Evolutionary conservation across 2,113 vertebrate genomes (phyloP).

Genomic region (Balaenoptera acutorostrata): DNA sequence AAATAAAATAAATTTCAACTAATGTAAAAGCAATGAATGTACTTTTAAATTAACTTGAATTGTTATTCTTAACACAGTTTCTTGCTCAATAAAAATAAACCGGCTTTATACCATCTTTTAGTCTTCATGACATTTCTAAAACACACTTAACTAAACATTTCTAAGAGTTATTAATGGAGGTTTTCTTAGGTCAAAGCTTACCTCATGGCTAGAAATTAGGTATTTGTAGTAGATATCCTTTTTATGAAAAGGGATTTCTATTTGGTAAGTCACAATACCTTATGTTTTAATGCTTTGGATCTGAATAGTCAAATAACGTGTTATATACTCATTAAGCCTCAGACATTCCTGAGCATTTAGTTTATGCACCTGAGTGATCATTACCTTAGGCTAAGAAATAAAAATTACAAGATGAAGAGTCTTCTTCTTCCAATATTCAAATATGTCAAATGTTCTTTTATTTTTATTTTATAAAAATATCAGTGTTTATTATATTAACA

Average conservation of each 20-base stretch:
- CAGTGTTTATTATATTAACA: not conserved
- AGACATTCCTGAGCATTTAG: not conserved
- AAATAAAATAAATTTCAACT: conserved; percentile 84
- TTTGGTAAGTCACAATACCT: not conserved
- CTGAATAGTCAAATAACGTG: not conserved
- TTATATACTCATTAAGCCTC: not conserved
- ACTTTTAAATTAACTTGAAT: conserved; percentile 52
- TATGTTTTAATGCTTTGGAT: not conserved
- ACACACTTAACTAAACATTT: not conserved
- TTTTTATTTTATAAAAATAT: not conserved
- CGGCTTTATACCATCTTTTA: not conserved
- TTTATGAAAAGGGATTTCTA: not conserved
- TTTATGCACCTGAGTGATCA: not conserved
- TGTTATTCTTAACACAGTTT: conserved; percentile 37
- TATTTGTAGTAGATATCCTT: not conserved
- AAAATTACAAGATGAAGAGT: not conserved
- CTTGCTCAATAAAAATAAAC: conserved; percentile 1
- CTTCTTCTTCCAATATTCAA: not conserved
- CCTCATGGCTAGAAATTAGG: not conserved
- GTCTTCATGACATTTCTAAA: not conserved
- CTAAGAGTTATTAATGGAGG: not conserved
- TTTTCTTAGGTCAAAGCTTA: not conserved
- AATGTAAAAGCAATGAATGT: conserved; percentile 60
- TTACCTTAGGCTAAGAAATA: not conserved
- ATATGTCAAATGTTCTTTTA: not conserved